A percentile compares a stretch with the other conserved stretches of the same genome.
phyloP scores from a whole-genome alignment of 2,888 invertebrate genomes.

The Polietes domitor region DNA sequence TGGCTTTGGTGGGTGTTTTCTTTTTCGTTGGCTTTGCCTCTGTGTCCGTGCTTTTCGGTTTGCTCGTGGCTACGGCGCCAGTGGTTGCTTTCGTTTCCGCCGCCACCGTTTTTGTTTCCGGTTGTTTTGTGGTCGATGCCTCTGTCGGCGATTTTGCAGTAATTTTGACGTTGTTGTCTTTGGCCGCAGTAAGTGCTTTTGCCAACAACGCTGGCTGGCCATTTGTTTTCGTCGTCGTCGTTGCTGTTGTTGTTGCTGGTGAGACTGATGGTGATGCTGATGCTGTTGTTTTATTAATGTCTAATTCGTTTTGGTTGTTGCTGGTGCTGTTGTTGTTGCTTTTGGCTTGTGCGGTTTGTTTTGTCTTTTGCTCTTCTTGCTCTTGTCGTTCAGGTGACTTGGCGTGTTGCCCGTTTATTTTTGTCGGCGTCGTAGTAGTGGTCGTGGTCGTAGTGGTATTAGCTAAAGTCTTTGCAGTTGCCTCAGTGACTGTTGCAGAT shows the following conservation, averaged over 20 bases:
- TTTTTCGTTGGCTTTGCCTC: slow-evolving; percentile 38
- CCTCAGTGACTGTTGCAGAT: slow-evolving; percentile 62
- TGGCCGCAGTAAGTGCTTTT: slow-evolving; percentile 59
- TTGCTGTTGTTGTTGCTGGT: slow-evolving; percentile 61
- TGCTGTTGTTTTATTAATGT: slow-evolving; percentile 65
- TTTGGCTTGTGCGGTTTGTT: slow-evolving; percentile 67
- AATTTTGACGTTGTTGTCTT: slow-evolving; percentile 67
- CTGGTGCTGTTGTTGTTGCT: slow-evolving; percentile 53
- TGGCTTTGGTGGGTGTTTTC: slow-evolving; percentile 44
- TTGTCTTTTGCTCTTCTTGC: slow-evolving; percentile 69
- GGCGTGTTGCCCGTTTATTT: slow-evolving; percentile 79
- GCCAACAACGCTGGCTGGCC: slow-evolving; percentile 62
- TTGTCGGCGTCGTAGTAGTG: slow-evolving; percentile 76
- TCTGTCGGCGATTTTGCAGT: slow-evolving; percentile 73
- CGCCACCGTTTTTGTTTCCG: slow-evolving; percentile 59
- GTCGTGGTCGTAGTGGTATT: slow-evolving; percentile 64
- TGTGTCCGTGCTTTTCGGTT: slow-evolving; percentile 11
- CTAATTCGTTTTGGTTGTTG: slow-evolving; percentile 60
- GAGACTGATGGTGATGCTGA: slow-evolving; percentile 57
- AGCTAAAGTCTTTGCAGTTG: slow-evolving; percentile 55
- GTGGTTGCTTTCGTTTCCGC: slow-evolving; percentile 37
- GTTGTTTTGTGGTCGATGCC: slow-evolving; percentile 57
- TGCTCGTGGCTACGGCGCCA: slow-evolving; percentile 1
- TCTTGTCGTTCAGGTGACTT: slow-evolving; percentile 79
- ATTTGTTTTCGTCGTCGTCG: slow-evolving; percentile 61